Base-by-base conservation (phyloP, 2,888 invertebrate genomes). In the Dorcus parallelipipedus region DNA sequence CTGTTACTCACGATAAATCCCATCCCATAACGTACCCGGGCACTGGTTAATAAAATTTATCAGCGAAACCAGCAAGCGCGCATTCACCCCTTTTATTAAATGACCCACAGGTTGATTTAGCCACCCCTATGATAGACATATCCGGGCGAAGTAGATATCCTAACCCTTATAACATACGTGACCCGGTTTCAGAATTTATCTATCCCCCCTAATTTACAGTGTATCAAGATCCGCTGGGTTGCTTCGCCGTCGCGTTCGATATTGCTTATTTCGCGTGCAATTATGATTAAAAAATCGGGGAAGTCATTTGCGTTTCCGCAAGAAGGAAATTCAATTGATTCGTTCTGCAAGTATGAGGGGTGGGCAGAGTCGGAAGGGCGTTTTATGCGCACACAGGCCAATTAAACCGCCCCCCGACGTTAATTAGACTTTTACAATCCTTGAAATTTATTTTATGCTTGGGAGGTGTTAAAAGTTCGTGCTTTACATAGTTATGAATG, bases 161-260 rank as follows among this genome's bases (percentile, higher is more conserved):
- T 67, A 67, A 68, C 69, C 71, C 69, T 70, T 66, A 67, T 65
- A 63, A 67, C 52, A 58, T 64, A 74, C 74, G 74, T 74, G 74
- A 69, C 66, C 64, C 58, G 72, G 63, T 69, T 73, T 58, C 68
- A 60, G 64, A 70, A 69, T 64, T 66, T 66, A 67, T 66, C 26
- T 7, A 33, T 33, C 26, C 66, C 67, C 54, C 63, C 66, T 72
- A 71, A 72, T 73, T 72, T 71, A 69, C 70, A 69, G 67, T 67
- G 66, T 69, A 71, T 67, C 68, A 70, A 65, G 56, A 61, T 60
- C 55, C 62, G 38, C 23, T 6, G 40, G 48, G 42, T 54, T 54
- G 49, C 26, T 38, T 23, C 20, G 38, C 26, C 20, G 38, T 33
- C 42, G 40, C 43, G 42, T 41, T 54, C 39, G 54, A 54, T 54